These are phyloP conservation scores for Neosilurus hyrtlii DNA, from an alignment of 2,797 vertebrate species.

Conservation along the genomic window DNA sequence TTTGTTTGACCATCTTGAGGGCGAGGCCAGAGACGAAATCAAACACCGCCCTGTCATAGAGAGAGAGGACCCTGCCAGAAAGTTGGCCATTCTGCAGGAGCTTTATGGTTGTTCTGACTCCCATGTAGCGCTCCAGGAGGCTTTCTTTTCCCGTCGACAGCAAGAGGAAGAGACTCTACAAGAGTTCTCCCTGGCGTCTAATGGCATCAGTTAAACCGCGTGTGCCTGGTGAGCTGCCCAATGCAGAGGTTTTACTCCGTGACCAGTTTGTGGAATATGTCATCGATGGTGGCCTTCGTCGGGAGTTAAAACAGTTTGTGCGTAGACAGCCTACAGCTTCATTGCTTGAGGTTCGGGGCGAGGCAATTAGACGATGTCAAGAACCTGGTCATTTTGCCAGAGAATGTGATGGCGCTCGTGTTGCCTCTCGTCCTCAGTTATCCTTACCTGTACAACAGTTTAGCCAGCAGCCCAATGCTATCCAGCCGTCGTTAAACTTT, in stretches of 20 bases:
- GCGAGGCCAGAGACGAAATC: too few species aligned
- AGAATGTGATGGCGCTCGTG: neutral
- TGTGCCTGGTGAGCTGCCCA: neutral
- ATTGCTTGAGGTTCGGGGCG: neutral
- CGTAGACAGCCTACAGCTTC: too few species aligned
- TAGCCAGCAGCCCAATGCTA: too few species aligned
- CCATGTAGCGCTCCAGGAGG: neutral
- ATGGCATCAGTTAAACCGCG: neutral
- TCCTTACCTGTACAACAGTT: too few species aligned
- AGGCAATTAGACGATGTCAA: neutral
- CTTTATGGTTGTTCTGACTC: constrained; percentile 7
- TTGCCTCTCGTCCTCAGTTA: too few species aligned
- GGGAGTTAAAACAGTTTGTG: too few species aligned
- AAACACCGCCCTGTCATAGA: neutral
- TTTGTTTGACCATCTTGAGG: too few species aligned
- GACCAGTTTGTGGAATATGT: too few species aligned
- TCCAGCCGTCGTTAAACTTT: too few species aligned
- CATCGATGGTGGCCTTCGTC: too few species aligned
- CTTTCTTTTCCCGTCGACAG: constrained; percentile 12
- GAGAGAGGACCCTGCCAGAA: neutral
- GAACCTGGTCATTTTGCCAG: neutral
- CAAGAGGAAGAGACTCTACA: neutral
- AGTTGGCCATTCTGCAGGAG: neutral
- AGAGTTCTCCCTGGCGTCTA: neutral
- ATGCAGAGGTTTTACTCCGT: neutral